A percentile compares a stretch with the other conserved stretches of the same genome.
Conservation (phyloP, 2,888 invertebrate genomes). For the Dromius quadrimaculatus region DNA sequence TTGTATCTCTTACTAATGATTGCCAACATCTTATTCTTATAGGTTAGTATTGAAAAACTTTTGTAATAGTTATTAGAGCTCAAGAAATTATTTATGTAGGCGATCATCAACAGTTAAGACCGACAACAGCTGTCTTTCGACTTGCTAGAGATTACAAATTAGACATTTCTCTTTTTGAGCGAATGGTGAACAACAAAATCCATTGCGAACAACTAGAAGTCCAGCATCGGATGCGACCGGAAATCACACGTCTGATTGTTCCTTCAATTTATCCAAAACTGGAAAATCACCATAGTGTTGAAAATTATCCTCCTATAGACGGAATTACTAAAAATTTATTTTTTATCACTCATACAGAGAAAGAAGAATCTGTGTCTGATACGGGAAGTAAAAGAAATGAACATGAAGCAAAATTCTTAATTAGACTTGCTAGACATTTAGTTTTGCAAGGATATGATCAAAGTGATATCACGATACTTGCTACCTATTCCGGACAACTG, state of each 20-base stretch:
- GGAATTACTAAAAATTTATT: conserved; percentile 50
- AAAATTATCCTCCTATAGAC: conserved; percentile 37
- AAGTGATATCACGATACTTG: conserved; percentile 51
- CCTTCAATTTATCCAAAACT: conserved; percentile 51
- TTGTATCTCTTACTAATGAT: conserved; percentile 67
- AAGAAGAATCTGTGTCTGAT: conserved; percentile 31
- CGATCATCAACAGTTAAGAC: conserved; percentile 70
- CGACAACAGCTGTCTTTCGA: conserved; percentile 66
- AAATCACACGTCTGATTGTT: conserved; percentile 56
- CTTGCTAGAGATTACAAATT: conserved; percentile 66
- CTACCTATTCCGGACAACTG: conserved; percentile 50
- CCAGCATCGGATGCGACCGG: conserved; percentile 71
- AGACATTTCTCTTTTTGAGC: conserved; percentile 69
- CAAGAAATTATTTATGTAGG: conserved; percentile 56
- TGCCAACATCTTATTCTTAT: conserved; percentile 72
- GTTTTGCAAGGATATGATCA: conserved; percentile 44
- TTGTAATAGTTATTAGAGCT: no score
- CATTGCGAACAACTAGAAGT: conserved; percentile 64
- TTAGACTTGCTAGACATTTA: conserved; percentile 48
- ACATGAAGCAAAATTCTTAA: conserved; percentile 46
- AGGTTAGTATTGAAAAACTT: no score
- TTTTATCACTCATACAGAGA: conserved; percentile 45
- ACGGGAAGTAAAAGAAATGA: conserved; percentile 41
- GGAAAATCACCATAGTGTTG: conserved; percentile 45
- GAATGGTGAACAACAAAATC: conserved; percentile 67